Evolutionary conservation across 2,797 vertebrate genomes (phyloP), one percentile per base, ranked within the genome.

Genomic region (Argyrosomus regius): DNA sequence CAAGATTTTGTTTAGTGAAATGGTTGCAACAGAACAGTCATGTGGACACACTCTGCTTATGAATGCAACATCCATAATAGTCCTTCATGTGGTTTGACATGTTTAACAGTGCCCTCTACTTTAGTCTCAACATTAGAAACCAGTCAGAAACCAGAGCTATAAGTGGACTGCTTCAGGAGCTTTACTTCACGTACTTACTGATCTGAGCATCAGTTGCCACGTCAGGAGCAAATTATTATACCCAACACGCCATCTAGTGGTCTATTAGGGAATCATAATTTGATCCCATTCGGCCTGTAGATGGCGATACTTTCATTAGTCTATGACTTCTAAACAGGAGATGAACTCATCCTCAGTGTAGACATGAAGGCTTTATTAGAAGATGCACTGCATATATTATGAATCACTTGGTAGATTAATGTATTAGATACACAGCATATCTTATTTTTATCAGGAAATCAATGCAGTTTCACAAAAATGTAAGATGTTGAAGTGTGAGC

Each of bases 211-310:
- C 57, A 48, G 60, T 9, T 88, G 90, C 89, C 91, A 93, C 83
- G 85, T 92, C 87, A 86, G 58, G 83, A 68, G 13, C 35, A 10
- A 12, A 22, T 39, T 14, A 24, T 59, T 48, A 52, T 49, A 56
- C 24, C 64, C 9, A 78, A 80, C 41, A 50, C 57, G 64, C 90
- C 91, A 87, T 78, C 92, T 87, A 83, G 84, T 88, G 93, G 85
- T 31, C 24, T 6, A 3, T 53, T 39, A 48, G 5, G 20, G 56
- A 78, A 80, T 28, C 16, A 48, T 26, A 26, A 10, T 20, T 20
- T 50, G 20, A 26, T 54, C 65, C 8, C 8, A 20, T 69, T 45
- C 69, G 45, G 62, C 78, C 80, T 58, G 49, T 57, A 86, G 77
- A 52, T 79, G 81, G 72, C 7, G 58, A 52, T 49, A 31, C 8